Conservation (phyloP, 2,113 vertebrate genomes). For the Phyllostomus discolor region DNA sequence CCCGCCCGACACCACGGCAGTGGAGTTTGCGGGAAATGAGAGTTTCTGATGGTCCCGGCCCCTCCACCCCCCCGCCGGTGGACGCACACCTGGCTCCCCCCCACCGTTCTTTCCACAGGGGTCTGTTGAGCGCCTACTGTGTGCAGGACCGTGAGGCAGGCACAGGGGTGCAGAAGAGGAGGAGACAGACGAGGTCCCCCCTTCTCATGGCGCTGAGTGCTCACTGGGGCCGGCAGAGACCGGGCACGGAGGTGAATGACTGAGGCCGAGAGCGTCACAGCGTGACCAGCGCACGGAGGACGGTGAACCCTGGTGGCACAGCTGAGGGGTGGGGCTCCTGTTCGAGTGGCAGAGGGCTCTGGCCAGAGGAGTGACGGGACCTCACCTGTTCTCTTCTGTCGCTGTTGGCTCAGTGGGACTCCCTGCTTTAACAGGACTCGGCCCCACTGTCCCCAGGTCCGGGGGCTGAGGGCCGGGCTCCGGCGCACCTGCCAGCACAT, state of each 20-base stretch:
- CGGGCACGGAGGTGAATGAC: not conserved
- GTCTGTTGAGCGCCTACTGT: not conserved
- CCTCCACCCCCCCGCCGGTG: not conserved
- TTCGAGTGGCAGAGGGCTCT: not conserved
- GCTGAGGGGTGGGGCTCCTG: accelerated
- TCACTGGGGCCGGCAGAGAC: not conserved
- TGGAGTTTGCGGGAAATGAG: not conserved
- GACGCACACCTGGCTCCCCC: accelerated
- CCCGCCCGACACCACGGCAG: not conserved
- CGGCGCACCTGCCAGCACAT: accelerated
- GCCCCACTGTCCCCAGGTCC: accelerated
- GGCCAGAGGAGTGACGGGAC: not conserved
- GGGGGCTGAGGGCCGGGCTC: not conserved
- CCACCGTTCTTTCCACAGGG: not conserved
- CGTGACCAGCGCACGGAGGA: accelerated
- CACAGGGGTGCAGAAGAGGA: not conserved
- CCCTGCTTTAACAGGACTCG: not conserved
- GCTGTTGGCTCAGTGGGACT: not conserved
- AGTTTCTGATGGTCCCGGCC: too few species aligned
- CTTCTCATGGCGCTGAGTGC: not conserved
- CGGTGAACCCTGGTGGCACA: accelerated
- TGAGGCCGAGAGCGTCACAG: not conserved
- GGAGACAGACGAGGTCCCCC: not conserved
- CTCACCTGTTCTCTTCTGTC: not conserved
- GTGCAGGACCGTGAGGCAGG: not conserved